These are phyloP conservation scores for Stomatorhinus ivindoensis DNA, from an alignment of 2,113 vertebrate genomes.

Conservation along the genomic window DNA sequence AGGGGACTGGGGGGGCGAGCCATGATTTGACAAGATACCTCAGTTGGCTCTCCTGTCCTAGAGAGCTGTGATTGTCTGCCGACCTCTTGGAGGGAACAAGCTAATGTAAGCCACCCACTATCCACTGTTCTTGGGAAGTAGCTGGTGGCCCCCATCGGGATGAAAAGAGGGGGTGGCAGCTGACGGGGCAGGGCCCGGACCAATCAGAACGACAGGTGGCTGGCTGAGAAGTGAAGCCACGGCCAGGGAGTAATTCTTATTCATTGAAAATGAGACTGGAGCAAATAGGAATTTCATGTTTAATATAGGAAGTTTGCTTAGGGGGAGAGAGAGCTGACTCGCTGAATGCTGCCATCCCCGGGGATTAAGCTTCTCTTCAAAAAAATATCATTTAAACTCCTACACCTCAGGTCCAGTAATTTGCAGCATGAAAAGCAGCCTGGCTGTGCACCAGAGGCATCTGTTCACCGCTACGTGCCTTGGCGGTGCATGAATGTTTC, in stretches of 20 bases:
- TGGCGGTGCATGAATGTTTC: conserved; percentile 40
- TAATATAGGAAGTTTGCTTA: conserved; percentile 43
- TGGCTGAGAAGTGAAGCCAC: conserved; percentile 43
- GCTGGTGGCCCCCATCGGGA: background rate
- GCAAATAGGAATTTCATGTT: conserved; percentile 44
- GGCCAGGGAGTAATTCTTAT: conserved; percentile 63
- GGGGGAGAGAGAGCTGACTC: conserved; percentile 33
- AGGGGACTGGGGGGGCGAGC: background rate
- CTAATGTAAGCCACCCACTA: background rate
- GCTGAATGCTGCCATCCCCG: conserved; percentile 45
- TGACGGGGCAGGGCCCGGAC: background rate
- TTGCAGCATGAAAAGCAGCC: conserved; percentile 53
- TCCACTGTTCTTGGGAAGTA: background rate
- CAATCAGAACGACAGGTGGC: background rate
- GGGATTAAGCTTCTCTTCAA: conserved; percentile 52
- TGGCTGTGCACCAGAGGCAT: conserved; percentile 44
- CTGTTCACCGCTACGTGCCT: conserved; percentile 51
- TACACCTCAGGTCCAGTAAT: conserved; percentile 50
- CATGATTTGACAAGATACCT: background rate
- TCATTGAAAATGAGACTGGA: conserved; percentile 62
- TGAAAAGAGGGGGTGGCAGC: background rate
- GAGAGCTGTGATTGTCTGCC: background rate
- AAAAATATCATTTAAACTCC: conserved; percentile 57
- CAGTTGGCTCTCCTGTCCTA: background rate
- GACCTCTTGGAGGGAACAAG: background rate